phyloP scores from a whole-genome alignment of 2,797 vertebrate genomes.

The Characodon lateralis region DNA sequence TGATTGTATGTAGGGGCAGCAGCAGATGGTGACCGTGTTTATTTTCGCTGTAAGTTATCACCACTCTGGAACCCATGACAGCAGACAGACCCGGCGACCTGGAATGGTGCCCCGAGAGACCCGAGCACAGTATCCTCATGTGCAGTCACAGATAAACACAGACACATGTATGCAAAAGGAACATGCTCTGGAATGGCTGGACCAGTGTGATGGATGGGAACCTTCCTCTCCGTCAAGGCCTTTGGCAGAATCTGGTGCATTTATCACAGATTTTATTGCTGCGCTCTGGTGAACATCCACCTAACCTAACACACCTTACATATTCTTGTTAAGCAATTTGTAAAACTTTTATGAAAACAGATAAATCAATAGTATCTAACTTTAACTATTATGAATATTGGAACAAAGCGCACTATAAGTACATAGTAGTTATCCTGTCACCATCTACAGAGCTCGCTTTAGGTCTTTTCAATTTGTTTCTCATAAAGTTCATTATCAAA shows the following conservation, averaged over 20 bases:
- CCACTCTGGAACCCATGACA: slow-evolving; percentile 73
- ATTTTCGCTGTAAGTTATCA: slow-evolving; percentile 81
- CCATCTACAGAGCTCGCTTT: slow-evolving; percentile 24
- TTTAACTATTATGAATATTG: not conserved
- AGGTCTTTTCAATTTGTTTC: not conserved
- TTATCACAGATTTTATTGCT: not conserved
- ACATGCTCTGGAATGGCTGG: slow-evolving; percentile 54
- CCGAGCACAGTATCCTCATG: slow-evolving; percentile 67
- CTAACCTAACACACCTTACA: not conserved
- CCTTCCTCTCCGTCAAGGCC: slow-evolving; percentile 4
- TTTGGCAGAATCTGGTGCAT: not conserved
- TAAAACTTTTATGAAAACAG: not conserved
- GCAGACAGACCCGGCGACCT: slow-evolving; percentile 73
- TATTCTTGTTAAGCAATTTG: not conserved
- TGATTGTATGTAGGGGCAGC: slow-evolving; percentile 72
- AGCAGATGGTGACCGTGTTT: slow-evolving; percentile 81
- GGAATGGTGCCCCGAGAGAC: slow-evolving; percentile 71
- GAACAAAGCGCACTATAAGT: not conserved
- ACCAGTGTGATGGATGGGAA: slow-evolving; percentile 67
- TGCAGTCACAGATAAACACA: slow-evolving; percentile 52
- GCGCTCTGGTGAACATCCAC: not conserved
- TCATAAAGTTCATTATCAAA: not conserved
- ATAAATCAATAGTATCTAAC: not conserved
- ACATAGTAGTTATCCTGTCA: slow-evolving; percentile 57
- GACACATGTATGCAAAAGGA: slow-evolving; percentile 42